Conservation (phyloP, 2,113 vertebrate genomes). For the Cinclus cinclus region DNA sequence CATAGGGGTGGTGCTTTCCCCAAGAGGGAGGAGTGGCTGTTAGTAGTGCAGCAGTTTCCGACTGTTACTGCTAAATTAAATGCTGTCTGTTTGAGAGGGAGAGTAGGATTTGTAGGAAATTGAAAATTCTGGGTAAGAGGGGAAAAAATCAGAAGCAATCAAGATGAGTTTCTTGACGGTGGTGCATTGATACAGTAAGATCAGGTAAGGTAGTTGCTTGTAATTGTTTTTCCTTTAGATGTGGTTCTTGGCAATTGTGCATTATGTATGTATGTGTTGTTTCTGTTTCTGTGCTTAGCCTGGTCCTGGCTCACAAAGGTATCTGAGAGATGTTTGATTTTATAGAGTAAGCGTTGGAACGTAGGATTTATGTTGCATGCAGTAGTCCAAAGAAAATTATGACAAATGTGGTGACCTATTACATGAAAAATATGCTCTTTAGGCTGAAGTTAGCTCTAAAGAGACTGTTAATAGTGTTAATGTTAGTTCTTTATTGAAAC, state of each 20-base stretch:
- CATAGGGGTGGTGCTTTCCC: background rate
- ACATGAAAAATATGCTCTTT: background rate
- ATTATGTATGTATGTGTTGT: background rate
- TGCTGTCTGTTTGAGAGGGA: too few species aligned
- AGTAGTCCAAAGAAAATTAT: background rate
- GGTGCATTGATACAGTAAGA: background rate
- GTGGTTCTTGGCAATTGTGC: background rate
- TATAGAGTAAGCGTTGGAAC: background rate
- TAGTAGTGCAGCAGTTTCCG: fast-evolving
- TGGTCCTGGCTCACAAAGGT: background rate
- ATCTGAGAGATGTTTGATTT: background rate
- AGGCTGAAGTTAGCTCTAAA: background rate
- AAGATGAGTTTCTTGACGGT: background rate
- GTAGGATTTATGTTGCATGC: background rate
- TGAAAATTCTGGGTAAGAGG: background rate
- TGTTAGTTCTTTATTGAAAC: background rate
- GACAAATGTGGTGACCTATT: background rate
- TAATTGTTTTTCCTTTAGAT: background rate
- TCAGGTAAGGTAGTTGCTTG: background rate
- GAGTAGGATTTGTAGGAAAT: background rate
- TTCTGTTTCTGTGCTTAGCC: background rate
- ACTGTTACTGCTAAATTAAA: fast-evolving
- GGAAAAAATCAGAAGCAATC: background rate
- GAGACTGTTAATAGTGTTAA: background rate
- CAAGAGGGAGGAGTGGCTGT: background rate